A percentile compares a stretch with the other conserved stretches of the same genome.
Evolutionary conservation across 2,113 vertebrate genomes (phyloP).

Genomic region (Psephotus haematonotus): DNA sequence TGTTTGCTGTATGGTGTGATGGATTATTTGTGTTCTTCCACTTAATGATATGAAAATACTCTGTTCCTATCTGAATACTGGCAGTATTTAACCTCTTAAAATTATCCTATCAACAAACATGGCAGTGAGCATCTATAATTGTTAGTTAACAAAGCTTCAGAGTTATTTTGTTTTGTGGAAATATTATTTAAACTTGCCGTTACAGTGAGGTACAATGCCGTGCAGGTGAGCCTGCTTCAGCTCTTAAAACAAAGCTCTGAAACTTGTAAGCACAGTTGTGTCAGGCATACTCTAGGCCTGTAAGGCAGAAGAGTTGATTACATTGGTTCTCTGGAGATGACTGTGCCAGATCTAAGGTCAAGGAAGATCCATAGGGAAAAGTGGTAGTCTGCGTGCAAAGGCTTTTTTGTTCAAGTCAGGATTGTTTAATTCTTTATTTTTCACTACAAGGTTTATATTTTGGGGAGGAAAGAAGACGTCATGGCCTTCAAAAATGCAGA

Average conservation of each 20-base stretch:
- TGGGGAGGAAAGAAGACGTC: background rate
- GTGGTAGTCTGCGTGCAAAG: background rate
- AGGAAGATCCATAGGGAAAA: background rate
- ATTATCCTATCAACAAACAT: background rate
- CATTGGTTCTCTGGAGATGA: background rate
- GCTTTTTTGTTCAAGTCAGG: background rate
- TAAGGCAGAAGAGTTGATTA: background rate
- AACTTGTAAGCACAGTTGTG: background rate
- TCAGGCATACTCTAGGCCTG: background rate
- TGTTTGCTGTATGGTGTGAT: background rate
- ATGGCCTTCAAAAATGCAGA: background rate
- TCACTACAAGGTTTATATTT: background rate
- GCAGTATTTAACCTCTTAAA: background rate
- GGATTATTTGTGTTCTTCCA: background rate
- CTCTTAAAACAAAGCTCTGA: background rate
- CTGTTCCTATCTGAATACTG: background rate
- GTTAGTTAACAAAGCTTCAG: background rate
- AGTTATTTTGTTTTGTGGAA: background rate
- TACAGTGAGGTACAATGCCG: background rate
- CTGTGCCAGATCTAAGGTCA: background rate
- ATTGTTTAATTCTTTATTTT: background rate
- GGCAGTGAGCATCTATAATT: background rate
- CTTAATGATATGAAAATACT: slow-evolving; percentile 2
- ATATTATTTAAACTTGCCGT: background rate
- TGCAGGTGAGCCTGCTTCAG: background rate